Percentiles rank a stretch among this genome's conserved stretches.
Evolutionary conservation across 1,140 invertebrate species (phyloP).

Genomic region (Littorina saxatilis): DNA sequence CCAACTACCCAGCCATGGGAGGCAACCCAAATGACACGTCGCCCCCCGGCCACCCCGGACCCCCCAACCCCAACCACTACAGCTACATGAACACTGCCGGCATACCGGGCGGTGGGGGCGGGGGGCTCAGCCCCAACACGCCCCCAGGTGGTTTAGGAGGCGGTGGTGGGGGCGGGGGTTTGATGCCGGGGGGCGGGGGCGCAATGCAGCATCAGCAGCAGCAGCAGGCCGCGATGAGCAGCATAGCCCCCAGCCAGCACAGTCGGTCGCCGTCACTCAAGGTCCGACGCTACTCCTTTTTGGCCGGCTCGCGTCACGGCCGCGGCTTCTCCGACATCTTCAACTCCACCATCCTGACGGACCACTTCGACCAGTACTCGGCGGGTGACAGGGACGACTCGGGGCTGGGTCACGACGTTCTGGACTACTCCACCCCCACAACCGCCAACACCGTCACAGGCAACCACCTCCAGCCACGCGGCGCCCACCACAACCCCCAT

Average conservation of each 20-base stretch:
- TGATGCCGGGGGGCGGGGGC: slow-evolving; percentile 39
- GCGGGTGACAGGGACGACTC: slow-evolving; percentile 79
- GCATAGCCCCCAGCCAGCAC: slow-evolving; percentile 50
- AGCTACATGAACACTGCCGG: slow-evolving; percentile 29
- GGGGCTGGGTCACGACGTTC: slow-evolving; percentile 58
- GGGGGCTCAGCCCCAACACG: neutral
- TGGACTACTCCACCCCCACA: slow-evolving; percentile 47
- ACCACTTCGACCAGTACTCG: slow-evolving; percentile 91
- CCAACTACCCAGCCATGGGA: slow-evolving; percentile 23
- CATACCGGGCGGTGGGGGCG: slow-evolving; percentile 42
- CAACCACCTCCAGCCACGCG: slow-evolving; percentile 45
- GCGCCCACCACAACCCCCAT: slow-evolving; percentile 33
- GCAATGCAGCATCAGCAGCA: neutral
- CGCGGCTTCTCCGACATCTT: slow-evolving; percentile 72
- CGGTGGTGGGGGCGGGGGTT: slow-evolving; percentile 21
- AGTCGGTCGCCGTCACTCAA: slow-evolving; percentile 65
- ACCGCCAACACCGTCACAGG: slow-evolving; percentile 21
- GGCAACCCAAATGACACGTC: slow-evolving; percentile 24
- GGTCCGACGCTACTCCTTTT: slow-evolving; percentile 71
- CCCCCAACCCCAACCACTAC: slow-evolving; percentile 43
- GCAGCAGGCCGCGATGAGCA: slow-evolving; percentile 32
- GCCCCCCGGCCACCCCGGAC: slow-evolving; percentile 3
- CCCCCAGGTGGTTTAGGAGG: neutral
- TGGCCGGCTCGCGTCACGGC: slow-evolving; percentile 71
- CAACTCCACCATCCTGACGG: slow-evolving; percentile 77